Base-by-base conservation (phyloP, 2,113 vertebrate species). In the Phalacrocorax aristotelis region DNA sequence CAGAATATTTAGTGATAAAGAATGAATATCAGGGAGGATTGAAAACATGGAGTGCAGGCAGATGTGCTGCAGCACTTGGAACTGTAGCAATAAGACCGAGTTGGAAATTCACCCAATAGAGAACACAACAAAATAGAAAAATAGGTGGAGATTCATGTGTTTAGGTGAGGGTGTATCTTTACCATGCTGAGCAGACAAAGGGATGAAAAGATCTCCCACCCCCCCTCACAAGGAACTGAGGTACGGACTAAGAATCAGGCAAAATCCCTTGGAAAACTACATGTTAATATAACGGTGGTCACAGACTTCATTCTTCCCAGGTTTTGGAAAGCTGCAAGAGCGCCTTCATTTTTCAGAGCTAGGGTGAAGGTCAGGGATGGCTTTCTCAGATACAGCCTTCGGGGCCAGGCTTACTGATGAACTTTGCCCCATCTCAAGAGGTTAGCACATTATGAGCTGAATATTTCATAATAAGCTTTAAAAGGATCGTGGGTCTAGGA, bases 1-100 rank as follows among this genome's bases (percentile, higher is more conserved):
- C 93, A 74, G 94, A 97, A 93, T 93, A 96, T 95, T 95, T 87
- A 89, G 94, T 76, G 84, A 87, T 89, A 94, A 95, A 93, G 93
- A 46, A 94, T 42, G 90, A 86, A 1, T 83, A 66, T 83, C 64
- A 42, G 89, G 95, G 58, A 79, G 71, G 91, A 70, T 34, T 85
- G 94, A 51, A 92, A 87, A 42, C 2, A 68, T 70, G 83, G 93
- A 96, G 95, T 83, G 94, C 74, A 85, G 87, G 74, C 93, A 96
- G 95, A 94, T 82, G 93, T 94, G 91, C 58, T 65, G 69, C 80
- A 87, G 77, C 76, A 66, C 89, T 90, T 15, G 79, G 81, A 94
- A 32, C 69, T 32, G 49, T 10, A 3, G 2, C 46, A 65, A 71
- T 54, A 15, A 9, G 65, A 34, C 44, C 0, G 25, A 40, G 46